Evolutionary conservation across 2,113 vertebrate genomes (phyloP).

Genomic region (Burhinus bistriatus): DNA sequence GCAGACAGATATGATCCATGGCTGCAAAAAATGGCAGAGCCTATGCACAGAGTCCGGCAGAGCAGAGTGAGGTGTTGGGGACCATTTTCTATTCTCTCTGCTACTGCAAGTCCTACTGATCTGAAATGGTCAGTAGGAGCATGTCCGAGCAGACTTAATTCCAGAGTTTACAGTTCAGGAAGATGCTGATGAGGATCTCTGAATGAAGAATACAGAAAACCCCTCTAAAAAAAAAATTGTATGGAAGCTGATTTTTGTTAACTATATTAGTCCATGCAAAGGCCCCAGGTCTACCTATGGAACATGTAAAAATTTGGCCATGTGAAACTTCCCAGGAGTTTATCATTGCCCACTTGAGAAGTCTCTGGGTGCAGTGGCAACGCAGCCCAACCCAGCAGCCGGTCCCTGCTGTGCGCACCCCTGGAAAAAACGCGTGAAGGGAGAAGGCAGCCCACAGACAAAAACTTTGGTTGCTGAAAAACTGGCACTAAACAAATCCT

Average conservation of each 20-base stretch:
- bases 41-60: background rate
- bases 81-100: background rate
- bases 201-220: background rate
- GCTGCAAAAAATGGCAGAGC: background rate
- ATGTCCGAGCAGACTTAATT: background rate
- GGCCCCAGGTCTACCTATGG: background rate
- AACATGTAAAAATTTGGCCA: background rate
- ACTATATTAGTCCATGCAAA: background rate
- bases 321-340: background rate
- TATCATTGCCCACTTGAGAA: background rate
- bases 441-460: background rate
- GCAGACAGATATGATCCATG: background rate
- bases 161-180: background rate
- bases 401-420: background rate
- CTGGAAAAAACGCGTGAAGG: background rate
- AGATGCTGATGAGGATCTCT: background rate
- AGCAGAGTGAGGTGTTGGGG: background rate
- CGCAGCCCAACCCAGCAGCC: background rate
- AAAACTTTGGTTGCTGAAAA: background rate
- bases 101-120: background rate
- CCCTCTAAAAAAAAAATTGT: rapidly evolving
- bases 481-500: background rate
- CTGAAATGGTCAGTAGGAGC: background rate
- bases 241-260: background rate
- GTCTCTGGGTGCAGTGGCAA: background rate